A percentile compares a stretch with the other conserved stretches of the same genome.
Evolutionary conservation across 2,888 invertebrate species (phyloP).

Genomic region (Creontiades dilutus): DNA sequence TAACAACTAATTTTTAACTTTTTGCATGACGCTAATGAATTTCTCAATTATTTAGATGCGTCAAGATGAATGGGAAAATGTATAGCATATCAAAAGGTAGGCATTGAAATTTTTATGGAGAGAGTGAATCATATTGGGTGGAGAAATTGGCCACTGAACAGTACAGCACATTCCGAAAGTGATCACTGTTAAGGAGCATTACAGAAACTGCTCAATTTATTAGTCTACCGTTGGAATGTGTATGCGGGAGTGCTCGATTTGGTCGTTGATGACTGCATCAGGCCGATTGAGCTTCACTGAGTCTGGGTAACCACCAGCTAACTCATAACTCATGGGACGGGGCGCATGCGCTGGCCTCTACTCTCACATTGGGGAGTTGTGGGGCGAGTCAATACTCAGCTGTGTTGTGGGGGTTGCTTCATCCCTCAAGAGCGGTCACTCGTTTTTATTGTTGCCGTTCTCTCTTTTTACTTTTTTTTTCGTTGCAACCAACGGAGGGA

Average conservation of each 20-base stretch:
- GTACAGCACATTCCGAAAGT: neutral
- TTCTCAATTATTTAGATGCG: too few species aligned
- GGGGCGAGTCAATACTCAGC: constrained; percentile 61
- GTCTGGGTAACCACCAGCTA: constrained; percentile 42
- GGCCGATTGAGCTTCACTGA: constrained; percentile 47
- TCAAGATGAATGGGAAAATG: too few species aligned
- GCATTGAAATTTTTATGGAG: too few species aligned
- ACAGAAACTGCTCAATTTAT: neutral
- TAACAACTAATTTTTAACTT: too few species aligned
- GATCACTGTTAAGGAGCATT: neutral
- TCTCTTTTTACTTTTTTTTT: constrained; percentile 30
- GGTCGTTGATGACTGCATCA: constrained; percentile 11
- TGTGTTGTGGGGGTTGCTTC: constrained; percentile 54
- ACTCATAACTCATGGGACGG: neutral
- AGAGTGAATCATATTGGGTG: too few species aligned
- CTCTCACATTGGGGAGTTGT: constrained; percentile 27
- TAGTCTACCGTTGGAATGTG: neutral
- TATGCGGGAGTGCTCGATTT: neutral
- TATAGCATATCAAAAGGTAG: too few species aligned
- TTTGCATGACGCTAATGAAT: too few species aligned
- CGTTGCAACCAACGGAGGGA: neutral
- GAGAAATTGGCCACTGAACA: too few species aligned
- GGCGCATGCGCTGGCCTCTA: constrained; percentile 30
- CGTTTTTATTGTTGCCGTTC: constrained; percentile 34
- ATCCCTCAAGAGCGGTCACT: constrained; percentile 58